Evolutionary conservation across 1,140 invertebrate genomes (phyloP).

Genomic region (Meteorus sp.): DNA sequence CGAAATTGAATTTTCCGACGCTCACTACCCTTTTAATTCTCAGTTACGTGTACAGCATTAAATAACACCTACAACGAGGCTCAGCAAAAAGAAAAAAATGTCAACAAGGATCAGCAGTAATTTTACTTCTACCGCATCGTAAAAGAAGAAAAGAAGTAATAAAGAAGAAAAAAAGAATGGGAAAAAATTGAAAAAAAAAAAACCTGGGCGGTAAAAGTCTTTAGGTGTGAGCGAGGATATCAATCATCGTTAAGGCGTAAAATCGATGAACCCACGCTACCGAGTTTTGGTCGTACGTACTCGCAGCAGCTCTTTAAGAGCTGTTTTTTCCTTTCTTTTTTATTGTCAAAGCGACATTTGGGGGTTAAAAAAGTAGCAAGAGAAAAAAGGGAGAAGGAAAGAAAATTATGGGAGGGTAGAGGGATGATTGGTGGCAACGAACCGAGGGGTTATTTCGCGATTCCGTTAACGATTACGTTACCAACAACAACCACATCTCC

Average conservation of each 20-base stretch:
- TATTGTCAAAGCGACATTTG: too few relatives aligned
- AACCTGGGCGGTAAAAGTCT: not conserved
- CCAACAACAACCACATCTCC: not conserved
- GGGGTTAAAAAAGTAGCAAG: not conserved
- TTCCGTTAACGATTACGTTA: not conserved
- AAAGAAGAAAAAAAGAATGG: too few relatives aligned
- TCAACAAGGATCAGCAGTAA: not conserved
- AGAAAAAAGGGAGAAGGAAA: not conserved
- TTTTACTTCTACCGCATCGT: not conserved
- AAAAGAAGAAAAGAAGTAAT: too few relatives aligned
- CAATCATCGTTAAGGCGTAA: conserved; percentile 26
- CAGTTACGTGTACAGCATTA: too few relatives aligned
- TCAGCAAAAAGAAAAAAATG: not conserved
- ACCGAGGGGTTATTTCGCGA: conserved; percentile 11
- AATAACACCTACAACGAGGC: too few relatives aligned
- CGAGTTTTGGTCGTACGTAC: conserved; percentile 2
- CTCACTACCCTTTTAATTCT: too few relatives aligned
- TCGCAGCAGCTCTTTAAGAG: not conserved
- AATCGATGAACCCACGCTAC: conserved; percentile 18
- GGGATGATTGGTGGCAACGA: conserved; percentile 12
- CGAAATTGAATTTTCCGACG: too few relatives aligned
- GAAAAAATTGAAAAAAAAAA: not conserved
- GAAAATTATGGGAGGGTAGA: not conserved
- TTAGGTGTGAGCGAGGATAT: conserved; percentile 12
- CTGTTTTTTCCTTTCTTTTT: not conserved